Evolutionary conservation across 2,888 invertebrate species (phyloP).

Genomic region (Meiosimyza platycephala): DNA sequence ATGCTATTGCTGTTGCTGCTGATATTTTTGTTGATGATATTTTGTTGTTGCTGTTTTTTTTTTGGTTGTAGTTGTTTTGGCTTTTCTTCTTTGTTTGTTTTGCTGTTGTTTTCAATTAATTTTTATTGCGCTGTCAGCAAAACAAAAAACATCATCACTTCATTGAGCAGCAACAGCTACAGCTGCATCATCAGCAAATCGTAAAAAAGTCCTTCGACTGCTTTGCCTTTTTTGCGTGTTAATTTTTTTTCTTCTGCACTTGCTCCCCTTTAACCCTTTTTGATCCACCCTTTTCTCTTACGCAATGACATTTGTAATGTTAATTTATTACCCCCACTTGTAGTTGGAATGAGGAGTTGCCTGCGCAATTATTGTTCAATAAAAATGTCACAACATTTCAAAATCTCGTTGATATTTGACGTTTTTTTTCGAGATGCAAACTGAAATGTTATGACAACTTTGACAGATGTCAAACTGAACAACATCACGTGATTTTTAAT

Average conservation of each 20-base stretch:
- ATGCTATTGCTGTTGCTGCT: constrained; percentile 34
- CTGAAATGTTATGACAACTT: too few species aligned
- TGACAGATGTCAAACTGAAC: too few species aligned
- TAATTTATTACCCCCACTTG: constrained; percentile 33
- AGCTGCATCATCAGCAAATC: neutral
- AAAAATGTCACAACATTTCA: constrained; percentile 57
- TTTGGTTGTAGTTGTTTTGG: constrained; percentile 12
- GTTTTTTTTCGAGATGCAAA: too few species aligned
- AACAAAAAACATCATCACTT: constrained; percentile 41
- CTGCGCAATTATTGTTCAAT: constrained; percentile 47
- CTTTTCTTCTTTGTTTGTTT: constrained; percentile 29
- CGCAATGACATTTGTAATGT: constrained; percentile 32
- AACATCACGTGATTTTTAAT: too few species aligned
- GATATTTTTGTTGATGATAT: constrained; percentile 7
- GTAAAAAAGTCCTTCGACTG: neutral
- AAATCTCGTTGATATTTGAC: too few species aligned
- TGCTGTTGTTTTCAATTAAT: constrained; percentile 53
- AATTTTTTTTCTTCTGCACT: constrained; percentile 8
- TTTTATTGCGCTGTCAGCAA: constrained; percentile 60
- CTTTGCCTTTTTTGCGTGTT: neutral
- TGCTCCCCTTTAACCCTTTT: neutral
- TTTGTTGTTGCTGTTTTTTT: constrained; percentile 43
- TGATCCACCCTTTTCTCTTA: neutral
- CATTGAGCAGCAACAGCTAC: constrained; percentile 4
- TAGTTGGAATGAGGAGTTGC: constrained; percentile 11